Evolutionary conservation across 2,797 vertebrate species (phyloP), one percentile per base, ranked within the genome.

Genomic region (Brachyrhaphis roseni): DNA sequence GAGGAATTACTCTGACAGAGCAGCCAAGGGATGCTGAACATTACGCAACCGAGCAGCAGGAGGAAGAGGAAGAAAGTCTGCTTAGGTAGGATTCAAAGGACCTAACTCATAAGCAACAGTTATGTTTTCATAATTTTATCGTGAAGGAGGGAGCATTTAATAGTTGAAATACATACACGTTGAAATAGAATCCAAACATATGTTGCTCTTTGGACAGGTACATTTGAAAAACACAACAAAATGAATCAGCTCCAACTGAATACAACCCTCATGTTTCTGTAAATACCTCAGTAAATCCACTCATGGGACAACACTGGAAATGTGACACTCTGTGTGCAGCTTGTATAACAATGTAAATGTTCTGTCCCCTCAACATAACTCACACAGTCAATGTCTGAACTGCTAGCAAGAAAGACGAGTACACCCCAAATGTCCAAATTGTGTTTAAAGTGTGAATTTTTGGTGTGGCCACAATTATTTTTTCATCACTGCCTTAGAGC

Each of bases 1-100:
- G 90, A 93, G 88, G 88, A 87, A 91, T 91, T 83, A 89, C 70
- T 77, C 41, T 87, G 88, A 90, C 87, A 88, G 87, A 79, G 68
- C 82, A 78, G 85, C 74, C 49, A 83, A 84, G 85, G 85, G 86
- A 90, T 86, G 84, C 88, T 83, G 90, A 91, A 86, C 85, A 81
- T 78, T 79, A 71, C 82, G 82, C 78, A 91, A 90, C 88, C 77
- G 86, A 81, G 89, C 18, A 34, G 72, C 72, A 73, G 62, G 10
- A 68, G 76, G 75, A 84, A 71, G 72, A 80, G 82, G 77, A 77
- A 84, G 76, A 72, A 64, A 53, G 18, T 66, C 3, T 0, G 20
- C 3, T 64, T 18, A 36, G 62, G 64, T 39, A 66, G 8, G 7
- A 66, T 11, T 55, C 51, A 26, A 23, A 66, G 36, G 64, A 66